A percentile compares a stretch with the other conserved stretches of the same genome.
phyloP scores from a whole-genome alignment of 1,140 invertebrate genomes.

The Himalopsyche phryganea region DNA sequence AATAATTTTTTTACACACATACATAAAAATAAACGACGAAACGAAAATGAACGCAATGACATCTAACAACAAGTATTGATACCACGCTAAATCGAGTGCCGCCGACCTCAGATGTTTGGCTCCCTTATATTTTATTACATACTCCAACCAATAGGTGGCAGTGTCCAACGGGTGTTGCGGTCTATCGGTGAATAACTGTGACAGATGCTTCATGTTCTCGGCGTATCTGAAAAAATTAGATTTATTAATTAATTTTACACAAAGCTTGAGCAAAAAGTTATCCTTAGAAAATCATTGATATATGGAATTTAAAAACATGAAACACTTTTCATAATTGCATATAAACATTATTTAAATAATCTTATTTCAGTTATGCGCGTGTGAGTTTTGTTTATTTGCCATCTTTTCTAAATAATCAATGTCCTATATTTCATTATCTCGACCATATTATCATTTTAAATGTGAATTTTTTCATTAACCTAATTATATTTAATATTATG shows the following conservation, averaged over 20 bases:
- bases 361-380: no score
- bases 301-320: no score
- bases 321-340: no score
- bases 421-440: no score
- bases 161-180: constrained; percentile 44
- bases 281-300: no score
- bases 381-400: no score
- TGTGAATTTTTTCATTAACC: no score
- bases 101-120: constrained; percentile 53
- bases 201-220: constrained; percentile 37
- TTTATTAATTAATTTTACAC: background rate
- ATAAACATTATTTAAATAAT: no score
- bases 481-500: no score
- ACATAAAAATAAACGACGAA: background rate
- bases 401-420: no score
- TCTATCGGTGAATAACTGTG: constrained; percentile 47
- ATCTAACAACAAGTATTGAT: constrained; percentile 57
- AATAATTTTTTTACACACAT: background rate
- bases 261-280: no score
- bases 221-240: constrained; percentile 35
- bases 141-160: constrained; percentile 56
- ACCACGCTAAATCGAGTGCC: constrained; percentile 53
- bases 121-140: constrained; percentile 56
- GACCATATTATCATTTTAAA: no score
- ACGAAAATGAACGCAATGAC: constrained; percentile 41